Conservation (phyloP, 1,140 invertebrate genomes). For the Philaenus spumarius region DNA sequence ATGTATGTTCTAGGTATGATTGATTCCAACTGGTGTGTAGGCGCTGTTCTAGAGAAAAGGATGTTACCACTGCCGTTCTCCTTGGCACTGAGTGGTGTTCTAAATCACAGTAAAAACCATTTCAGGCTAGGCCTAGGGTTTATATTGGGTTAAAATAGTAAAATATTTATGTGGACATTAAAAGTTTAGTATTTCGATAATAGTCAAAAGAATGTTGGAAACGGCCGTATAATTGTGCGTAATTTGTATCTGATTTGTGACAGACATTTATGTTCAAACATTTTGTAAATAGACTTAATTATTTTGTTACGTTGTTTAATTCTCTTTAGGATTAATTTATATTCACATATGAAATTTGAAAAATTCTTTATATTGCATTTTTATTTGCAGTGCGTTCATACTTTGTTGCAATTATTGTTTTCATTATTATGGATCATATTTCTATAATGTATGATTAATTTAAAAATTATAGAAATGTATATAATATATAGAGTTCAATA, state of each 20-base stretch:
- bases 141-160: conserved; percentile 64
- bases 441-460: not conserved
- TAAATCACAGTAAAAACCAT: conserved; percentile 87
- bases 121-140: conserved; percentile 83
- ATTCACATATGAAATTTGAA: not conserved
- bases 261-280: not conserved
- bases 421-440: conserved; percentile 2
- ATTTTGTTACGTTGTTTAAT: no score
- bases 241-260: not conserved
- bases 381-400: conserved; percentile 3
- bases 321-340: no score
- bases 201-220: not conserved
- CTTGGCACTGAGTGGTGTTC: conserved; percentile 82
- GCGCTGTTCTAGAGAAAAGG: conserved; percentile 91
- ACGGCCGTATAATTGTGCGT: not conserved
- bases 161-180: conserved; percentile 5
- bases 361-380: conserved; percentile 1
- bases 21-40: conserved; percentile 94
- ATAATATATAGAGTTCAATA: not conserved
- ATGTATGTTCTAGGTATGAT: conserved; percentile 61
- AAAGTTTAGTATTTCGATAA: not conserved
- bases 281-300: no score
- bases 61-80: conserved; percentile 88
- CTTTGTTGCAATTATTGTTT: not conserved
- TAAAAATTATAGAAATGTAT: not conserved